Conservation (phyloP, 2,888 invertebrate species). For the Platynereis dumerilii region DNA sequence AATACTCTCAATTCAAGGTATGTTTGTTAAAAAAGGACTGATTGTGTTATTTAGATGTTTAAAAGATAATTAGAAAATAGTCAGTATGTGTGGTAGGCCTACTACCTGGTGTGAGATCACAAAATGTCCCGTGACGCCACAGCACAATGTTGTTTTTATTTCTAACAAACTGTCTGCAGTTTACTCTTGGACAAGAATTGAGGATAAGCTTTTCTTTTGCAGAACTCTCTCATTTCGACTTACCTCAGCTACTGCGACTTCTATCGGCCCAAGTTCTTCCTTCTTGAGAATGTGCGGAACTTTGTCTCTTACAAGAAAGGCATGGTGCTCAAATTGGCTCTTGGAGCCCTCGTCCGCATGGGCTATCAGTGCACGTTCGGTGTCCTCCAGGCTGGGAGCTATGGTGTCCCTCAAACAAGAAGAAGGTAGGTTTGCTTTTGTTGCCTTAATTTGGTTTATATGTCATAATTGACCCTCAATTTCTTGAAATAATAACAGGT, state of each 20-base stretch:
- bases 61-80: too few species aligned
- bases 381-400: conserved; percentile 84
- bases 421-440: conserved; percentile 66
- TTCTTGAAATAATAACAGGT: too few species aligned
- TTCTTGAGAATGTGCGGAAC: conserved; percentile 85
- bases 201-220: conserved; percentile 44
- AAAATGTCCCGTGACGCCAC: too few species aligned
- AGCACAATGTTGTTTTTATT: too few species aligned
- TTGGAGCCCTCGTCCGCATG: conserved; percentile 79
- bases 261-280: conserved; percentile 81
- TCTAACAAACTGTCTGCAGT: too few species aligned
- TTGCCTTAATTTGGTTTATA: too few species aligned
- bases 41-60: too few species aligned
- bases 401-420: conserved; percentile 83
- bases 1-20: conserved; percentile 82
- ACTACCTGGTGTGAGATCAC: too few species aligned
- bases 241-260: conserved; percentile 85
- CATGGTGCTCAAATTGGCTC: conserved; percentile 80
- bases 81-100: too few species aligned
- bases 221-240: conserved; percentile 81
- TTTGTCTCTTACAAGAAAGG: conserved; percentile 83
- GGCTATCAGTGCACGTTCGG: conserved; percentile 88
- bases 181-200: too few species aligned
- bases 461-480: too few species aligned
- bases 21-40: too few species aligned